Base-by-base conservation (phyloP, 2,113 vertebrate genomes). In the Barbus barbus region DNA sequence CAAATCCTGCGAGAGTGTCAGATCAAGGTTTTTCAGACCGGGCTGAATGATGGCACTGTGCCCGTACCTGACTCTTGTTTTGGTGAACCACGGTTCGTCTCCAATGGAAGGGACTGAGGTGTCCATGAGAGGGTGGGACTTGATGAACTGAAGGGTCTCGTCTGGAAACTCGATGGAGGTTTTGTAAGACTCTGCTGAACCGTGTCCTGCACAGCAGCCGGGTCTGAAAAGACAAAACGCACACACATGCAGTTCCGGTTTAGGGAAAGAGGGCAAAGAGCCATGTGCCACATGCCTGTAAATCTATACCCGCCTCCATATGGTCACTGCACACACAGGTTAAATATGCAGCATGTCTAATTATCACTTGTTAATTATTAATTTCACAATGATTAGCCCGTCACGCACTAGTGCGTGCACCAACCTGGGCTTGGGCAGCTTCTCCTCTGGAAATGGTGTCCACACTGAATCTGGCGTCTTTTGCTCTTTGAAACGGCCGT, bases 51-150 rank as follows among this genome's bases (percentile, higher is more conserved):
- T 81, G 78, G 61, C 44, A 69, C 5, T 81, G 8, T 69, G 44
- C 44, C 65, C 89, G 81, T 93, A 99, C 98, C 98, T 97, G 93
- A 99, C 97, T 44, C 97, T 95, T 3, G 98, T 99, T 94, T 97
- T 99, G 38, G 98, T 99, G 94, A 99, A 98, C 97, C 97, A 99
- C 7, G 98, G 98, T 90, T 99, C 97, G 1, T 98, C 97, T 13
- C 94, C 93, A 7, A 97, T 92, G 18, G 97, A 97, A 0, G 97
- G 97, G 78, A 99, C 96, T 0, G 97, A 96, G 18, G 95, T 94
- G 90, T 99, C 97, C 98, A 99, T 98, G 85, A 99, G 91, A 4
- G 98, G 97, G 90, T 99, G 98, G 80, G 97, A 98, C 90, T 99
- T 99, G 93, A 99, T 98, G 94, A 99, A 99, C 76, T 96, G 93